Base-by-base conservation (phyloP, 2,797 vertebrate species). In the Phoxinus dragarum region DNA sequence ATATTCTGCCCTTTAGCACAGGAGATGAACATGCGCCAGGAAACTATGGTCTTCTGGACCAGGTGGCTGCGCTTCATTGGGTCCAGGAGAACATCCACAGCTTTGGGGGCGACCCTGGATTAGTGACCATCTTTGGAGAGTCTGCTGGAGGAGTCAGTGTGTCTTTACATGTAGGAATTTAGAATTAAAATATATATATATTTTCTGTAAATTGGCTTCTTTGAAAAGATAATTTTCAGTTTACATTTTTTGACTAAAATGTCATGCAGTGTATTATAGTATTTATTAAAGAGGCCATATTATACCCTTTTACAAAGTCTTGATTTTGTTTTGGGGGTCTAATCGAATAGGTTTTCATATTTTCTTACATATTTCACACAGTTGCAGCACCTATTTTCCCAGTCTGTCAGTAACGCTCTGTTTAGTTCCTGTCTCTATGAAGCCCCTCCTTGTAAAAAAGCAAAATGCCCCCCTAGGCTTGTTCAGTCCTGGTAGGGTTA, bases 101-200 rank as follows among this genome's bases (percentile, higher is more conserved):
- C 88, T 96, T 96, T 89, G 95, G 95, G 72, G 95, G 95, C 84
- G 85, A 96, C 87, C 92, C 95, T 83, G 85, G 86, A 88, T 92
- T 49, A 42, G 94, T 96, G 21, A 96, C 96, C 4, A 91, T 96
- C 86, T 95, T 94, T 89, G 96, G 96, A 4, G 94, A 96, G 83
- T 96, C 95, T 86, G 95, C 95, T 34, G 96, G 95, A 79, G 95
- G 94, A 85, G 1, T 91, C 4, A 96, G 95, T 11, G 95, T 95
- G 6, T 95, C 94, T 0, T 82, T 93, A 0, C 89, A 92, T 89
- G 95, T 95, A 90, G 86, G 90, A 7, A 86, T 69, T 14, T 12
- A 72, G 59, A 36, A 82, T 54, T 23, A 16, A 31, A 23, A 36
- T 40, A n/a, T 17, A 40, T 38, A 19, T 23, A 23, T 17, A n/a